Conservation (phyloP, 2,797 vertebrate species). For the Gouania willdenowi region DNA sequence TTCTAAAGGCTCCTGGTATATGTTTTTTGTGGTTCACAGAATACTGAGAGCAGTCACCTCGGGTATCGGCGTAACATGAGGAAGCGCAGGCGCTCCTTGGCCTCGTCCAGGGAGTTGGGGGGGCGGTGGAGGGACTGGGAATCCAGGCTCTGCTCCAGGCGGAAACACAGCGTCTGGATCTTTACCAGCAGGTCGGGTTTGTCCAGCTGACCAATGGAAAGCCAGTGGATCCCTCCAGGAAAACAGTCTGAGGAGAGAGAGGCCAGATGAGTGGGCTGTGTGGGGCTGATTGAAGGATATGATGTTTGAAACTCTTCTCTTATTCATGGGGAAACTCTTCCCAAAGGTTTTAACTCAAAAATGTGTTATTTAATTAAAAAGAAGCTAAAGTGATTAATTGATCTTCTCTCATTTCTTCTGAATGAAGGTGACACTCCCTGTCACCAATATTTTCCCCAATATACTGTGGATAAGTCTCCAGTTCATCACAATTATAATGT, state of each 20-base stretch:
- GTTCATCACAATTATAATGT: too few species aligned
- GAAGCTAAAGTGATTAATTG: too few species aligned
- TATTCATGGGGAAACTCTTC: too few species aligned
- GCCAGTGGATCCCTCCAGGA: conserved; percentile 91
- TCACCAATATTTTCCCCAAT: too few species aligned
- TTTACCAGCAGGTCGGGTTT: conserved; percentile 89
- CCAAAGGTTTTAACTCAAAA: too few species aligned
- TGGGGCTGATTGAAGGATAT: too few species aligned
- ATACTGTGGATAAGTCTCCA: too few species aligned
- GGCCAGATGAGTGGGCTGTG: neutral
- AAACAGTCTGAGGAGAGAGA: conserved; percentile 78
- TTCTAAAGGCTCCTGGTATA: too few species aligned
- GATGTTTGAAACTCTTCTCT: neutral
- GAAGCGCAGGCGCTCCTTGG: conserved; percentile 90
- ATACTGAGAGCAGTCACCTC: conserved; percentile 54
- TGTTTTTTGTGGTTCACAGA: too few species aligned
- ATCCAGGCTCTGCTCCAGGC: conserved; percentile 85
- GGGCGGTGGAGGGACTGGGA: conserved; percentile 72
- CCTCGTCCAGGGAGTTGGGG: conserved; percentile 88
- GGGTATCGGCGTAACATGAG: conserved; percentile 85
- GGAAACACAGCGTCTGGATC: conserved; percentile 90
- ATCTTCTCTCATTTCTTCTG: too few species aligned
- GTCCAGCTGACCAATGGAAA: conserved; percentile 92
- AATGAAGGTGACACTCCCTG: too few species aligned
- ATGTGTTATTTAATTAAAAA: too few species aligned